Conservation (phyloP, 2,113 vertebrate genomes). For the Megalops atlanticus region DNA sequence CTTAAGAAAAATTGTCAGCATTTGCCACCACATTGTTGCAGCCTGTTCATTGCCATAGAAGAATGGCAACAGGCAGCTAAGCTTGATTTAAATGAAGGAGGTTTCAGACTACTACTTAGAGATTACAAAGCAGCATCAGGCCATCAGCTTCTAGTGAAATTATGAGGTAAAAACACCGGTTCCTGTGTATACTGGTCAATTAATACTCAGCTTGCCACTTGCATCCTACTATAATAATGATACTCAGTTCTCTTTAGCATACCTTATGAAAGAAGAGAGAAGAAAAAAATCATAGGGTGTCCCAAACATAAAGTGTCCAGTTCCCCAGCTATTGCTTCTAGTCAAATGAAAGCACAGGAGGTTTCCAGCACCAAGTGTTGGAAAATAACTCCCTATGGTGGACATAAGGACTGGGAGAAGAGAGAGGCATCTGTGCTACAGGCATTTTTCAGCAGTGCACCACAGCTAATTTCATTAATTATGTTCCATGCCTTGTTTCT, state of each 20-base stretch:
- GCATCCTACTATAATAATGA: slow-evolving; percentile 10
- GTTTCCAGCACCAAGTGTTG: slow-evolving; percentile 48
- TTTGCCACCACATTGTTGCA: neutral
- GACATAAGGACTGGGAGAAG: slow-evolving; percentile 53
- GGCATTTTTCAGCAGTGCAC: slow-evolving; percentile 54
- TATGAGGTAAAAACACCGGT: neutral
- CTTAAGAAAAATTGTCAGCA: slow-evolving; percentile 1
- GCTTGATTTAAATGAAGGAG: slow-evolving; percentile 32
- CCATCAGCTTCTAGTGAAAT: slow-evolving; percentile 18
- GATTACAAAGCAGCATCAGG: slow-evolving; percentile 2
- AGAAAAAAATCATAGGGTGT: too few species aligned
- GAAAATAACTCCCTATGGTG: slow-evolving; percentile 55
- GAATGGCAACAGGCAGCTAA: slow-evolving; percentile 13
- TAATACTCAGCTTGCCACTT: neutral
- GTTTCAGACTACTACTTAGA: slow-evolving; percentile 40
- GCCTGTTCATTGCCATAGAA: neutral
- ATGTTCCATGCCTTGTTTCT: slow-evolving; percentile 69
- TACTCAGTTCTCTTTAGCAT: slow-evolving; percentile 24
- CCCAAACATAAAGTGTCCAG: neutral
- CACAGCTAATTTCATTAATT: slow-evolving; percentile 67
- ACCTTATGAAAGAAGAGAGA: slow-evolving; percentile 30
- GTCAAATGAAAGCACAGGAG: slow-evolving; percentile 54
- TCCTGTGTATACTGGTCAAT: slow-evolving; percentile 30
- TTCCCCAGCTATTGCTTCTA: slow-evolving; percentile 44
- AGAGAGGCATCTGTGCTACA: slow-evolving; percentile 55